A percentile compares a stretch with the other conserved stretches of the same genome.
Evolutionary conservation across 2,113 vertebrate genomes (phyloP).

Genomic region (Acinonyx jubatus): DNA sequence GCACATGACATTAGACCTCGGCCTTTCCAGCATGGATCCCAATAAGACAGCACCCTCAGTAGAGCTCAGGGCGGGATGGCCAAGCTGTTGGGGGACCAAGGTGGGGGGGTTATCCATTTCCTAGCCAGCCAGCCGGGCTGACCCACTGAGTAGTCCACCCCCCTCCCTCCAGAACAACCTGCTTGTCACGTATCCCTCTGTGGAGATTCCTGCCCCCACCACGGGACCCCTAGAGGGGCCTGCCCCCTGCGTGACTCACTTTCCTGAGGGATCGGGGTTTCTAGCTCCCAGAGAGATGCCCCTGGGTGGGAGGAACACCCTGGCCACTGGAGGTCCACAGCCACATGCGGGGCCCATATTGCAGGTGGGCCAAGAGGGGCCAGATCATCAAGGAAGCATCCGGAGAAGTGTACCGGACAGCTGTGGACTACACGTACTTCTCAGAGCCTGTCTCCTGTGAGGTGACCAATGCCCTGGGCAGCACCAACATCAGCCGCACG

Average conservation of each 20-base stretch:
- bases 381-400: constrained; percentile 95
- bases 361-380: constrained; percentile 97
- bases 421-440: constrained; percentile 97
- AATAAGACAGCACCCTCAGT: not conserved
- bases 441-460: constrained; percentile 97
- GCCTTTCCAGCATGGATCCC: not conserved
- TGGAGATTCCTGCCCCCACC: not conserved
- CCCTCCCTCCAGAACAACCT: not conserved
- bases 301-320: fast-evolving
- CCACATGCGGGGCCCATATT: not conserved
- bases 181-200: not conserved
- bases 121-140: not conserved
- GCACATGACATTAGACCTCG: fast-evolving
- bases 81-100: not conserved
- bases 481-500: constrained; percentile 97
- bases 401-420: constrained; percentile 93
- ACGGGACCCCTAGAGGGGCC: fast-evolving
- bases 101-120: not conserved
- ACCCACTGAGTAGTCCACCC: no score
- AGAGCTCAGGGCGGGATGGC: not conserved
- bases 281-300: not conserved
- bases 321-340: fast-evolving
- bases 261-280: fast-evolving
- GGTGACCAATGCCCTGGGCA: constrained; percentile 96
- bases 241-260: not conserved